Conservation (phyloP, 2,797 vertebrate species). For the Alfaro cultratus region DNA sequence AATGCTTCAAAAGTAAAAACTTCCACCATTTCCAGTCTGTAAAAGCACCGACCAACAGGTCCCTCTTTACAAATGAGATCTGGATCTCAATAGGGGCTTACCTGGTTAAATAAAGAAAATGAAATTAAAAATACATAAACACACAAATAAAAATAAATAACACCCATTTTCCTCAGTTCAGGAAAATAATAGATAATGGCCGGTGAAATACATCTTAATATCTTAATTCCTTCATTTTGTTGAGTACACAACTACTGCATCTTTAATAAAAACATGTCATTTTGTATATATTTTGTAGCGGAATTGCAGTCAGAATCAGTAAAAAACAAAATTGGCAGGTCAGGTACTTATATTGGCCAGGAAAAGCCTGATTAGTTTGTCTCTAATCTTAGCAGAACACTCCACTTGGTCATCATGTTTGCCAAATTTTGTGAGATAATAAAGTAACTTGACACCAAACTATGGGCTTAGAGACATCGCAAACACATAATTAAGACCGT, state of each 20-base stretch:
- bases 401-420: not conserved
- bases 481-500: conserved; percentile 2
- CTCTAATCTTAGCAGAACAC: not conserved
- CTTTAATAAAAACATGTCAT: not conserved
- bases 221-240: not conserved
- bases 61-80: too few species aligned
- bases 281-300: not conserved
- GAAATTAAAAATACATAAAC: too few species aligned
- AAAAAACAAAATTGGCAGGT: not conserved
- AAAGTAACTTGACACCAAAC: not conserved
- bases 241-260: not conserved
- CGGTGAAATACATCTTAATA: not conserved
- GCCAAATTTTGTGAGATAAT: not conserved
- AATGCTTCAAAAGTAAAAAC: not conserved
- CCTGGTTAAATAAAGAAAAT: too few species aligned
- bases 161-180: not conserved
- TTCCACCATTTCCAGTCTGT: not conserved
- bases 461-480: not conserved
- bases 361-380: not conserved
- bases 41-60: not conserved
- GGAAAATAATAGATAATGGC: not conserved
- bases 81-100: too few species aligned
- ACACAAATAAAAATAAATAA: too few species aligned
- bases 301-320: not conserved
- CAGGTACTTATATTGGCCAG: not conserved